Conservation (phyloP, 2,797 vertebrate genomes). For the Cryptoprocta ferox region DNA sequence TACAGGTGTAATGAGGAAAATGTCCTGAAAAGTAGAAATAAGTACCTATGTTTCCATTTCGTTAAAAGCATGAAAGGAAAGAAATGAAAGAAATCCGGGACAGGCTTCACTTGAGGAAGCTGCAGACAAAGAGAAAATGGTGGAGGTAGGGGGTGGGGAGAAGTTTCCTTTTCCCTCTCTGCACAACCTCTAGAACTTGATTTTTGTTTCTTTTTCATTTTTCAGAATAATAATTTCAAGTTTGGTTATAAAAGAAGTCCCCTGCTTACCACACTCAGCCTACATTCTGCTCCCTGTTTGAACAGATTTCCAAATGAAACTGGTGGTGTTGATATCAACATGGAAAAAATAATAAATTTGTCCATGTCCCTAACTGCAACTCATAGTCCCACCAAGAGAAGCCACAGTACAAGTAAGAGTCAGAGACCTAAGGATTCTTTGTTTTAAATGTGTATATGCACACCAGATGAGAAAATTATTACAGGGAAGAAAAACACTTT, state of each 20-base stretch:
- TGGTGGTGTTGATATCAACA: not conserved
- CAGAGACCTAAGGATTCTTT: not conserved
- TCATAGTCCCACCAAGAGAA: conserved; percentile 4
- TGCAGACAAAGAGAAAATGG: conserved; percentile 72
- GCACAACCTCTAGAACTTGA: conserved; percentile 43
- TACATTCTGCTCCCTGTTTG: conserved; percentile 4
- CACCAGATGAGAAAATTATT: conserved; percentile 49
- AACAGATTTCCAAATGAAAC: conserved; percentile 36
- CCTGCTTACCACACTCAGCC: not conserved
- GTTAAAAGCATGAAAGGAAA: conserved; percentile 40
- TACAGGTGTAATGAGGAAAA: conserved; percentile 61
- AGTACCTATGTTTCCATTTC: conserved; percentile 51
- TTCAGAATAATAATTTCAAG: conserved; percentile 57
- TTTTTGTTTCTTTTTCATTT: conserved; percentile 53
- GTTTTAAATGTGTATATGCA: conserved; percentile 9
- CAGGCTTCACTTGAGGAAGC: conserved; percentile 53
- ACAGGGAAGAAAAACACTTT: not conserved
- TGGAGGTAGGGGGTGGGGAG: not conserved
- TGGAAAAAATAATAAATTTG: not conserved
- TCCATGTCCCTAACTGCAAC: not conserved
- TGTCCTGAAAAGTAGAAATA: conserved; percentile 21
- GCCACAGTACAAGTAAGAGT: not conserved
- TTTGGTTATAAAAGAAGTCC: conserved; percentile 47
- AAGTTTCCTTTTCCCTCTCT: conserved; percentile 40
- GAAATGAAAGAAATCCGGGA: conserved; percentile 52